Conservation (phyloP, 2,888 invertebrate species). For the Odontomyia ornata region DNA sequence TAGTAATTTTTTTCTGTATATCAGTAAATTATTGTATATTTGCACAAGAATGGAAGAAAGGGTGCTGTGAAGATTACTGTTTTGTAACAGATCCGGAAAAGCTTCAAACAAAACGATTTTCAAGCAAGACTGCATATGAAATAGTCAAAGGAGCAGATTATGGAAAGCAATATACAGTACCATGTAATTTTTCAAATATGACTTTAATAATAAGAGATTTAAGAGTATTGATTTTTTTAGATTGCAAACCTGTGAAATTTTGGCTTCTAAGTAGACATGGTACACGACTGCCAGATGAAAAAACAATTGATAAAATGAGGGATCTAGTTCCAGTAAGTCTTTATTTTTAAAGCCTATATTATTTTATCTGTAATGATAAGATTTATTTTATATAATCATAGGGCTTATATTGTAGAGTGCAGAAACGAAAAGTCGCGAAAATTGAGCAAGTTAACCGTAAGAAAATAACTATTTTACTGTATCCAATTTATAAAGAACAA, state of each 20-base stretch:
- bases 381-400: too few species aligned
- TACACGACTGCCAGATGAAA: conserved; percentile 71
- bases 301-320: conserved; percentile 67
- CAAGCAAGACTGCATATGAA: conserved; percentile 80
- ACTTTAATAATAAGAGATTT: background rate
- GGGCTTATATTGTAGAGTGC: too few species aligned
- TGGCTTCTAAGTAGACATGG: conserved; percentile 80
- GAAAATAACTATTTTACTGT: too few species aligned
- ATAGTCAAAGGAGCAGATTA: conserved; percentile 66
- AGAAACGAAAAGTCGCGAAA: too few species aligned
- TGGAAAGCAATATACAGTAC: conserved; percentile 43
- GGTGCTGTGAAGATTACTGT: conserved; percentile 57
- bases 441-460: too few species aligned
- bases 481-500: too few species aligned
- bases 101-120: conserved; percentile 67
- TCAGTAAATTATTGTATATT: background rate
- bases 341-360: background rate
- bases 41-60: background rate
- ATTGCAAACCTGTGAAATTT: conserved; percentile 75
- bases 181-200: conserved; percentile 28
- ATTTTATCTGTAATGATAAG: too few species aligned
- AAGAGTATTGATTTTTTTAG: conserved; percentile 61
- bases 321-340: conserved; percentile 66
- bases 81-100: conserved; percentile 59
- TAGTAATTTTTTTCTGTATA: background rate